A percentile compares a stretch with the other conserved stretches of the same genome.
These are phyloP conservation scores for Spheniscus mendiculus DNA, from an alignment of 2,113 vertebrate genomes.

Conservation along the genomic window DNA sequence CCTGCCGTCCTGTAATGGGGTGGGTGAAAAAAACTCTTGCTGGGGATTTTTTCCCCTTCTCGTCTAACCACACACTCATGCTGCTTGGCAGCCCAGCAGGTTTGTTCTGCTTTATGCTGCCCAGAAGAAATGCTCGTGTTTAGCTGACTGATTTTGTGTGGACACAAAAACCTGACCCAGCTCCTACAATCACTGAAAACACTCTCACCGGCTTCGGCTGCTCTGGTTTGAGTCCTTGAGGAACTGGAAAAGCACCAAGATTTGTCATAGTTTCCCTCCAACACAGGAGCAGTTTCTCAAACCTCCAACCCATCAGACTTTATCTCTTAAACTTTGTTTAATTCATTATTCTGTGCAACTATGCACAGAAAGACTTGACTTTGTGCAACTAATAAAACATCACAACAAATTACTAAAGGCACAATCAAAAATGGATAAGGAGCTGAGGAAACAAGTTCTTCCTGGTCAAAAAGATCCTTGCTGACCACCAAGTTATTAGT, in stretches of 20 bases:
- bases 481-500: neutral
- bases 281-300: neutral
- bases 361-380: neutral
- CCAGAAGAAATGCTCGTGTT: neutral
- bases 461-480: neutral
- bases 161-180: neutral
- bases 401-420: neutral
- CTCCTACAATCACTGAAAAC: neutral
- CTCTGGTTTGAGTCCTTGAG: neutral
- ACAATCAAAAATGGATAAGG: neutral
- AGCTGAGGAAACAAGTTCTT: neutral
- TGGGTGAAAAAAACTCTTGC: neutral
- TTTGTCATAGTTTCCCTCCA: neutral
- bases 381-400: neutral
- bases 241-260: neutral
- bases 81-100: neutral
- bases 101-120: neutral
- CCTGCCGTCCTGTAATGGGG: accelerated
- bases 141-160: neutral
- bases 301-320: neutral
- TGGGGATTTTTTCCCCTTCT: neutral
- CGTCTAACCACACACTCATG: neutral
- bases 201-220: accelerated
- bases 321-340: neutral
- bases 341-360: neutral